Percentiles rank a stretch among this genome's conserved stretches.
Evolutionary conservation across 2,797 vertebrate species (phyloP).

Genomic region (Chromobotia macracanthus): DNA sequence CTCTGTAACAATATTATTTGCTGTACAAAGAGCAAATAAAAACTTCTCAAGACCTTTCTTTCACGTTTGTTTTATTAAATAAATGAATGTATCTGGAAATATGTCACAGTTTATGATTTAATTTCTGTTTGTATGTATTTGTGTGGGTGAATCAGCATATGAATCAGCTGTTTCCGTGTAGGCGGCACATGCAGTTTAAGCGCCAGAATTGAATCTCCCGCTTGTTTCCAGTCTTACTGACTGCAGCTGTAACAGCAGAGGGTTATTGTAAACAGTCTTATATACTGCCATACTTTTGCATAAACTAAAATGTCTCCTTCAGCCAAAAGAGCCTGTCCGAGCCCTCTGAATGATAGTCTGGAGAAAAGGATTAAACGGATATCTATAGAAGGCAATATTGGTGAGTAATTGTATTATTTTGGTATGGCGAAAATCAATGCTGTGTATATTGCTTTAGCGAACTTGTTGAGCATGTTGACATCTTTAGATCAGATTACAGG

Average conservation of each 20-base stretch:
- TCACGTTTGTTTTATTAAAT: too few species aligned
- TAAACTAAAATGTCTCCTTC: slow-evolving; percentile 75
- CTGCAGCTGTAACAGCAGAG: not conserved
- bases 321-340: slow-evolving; percentile 78
- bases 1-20: slow-evolving; percentile 15
- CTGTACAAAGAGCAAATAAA: slow-evolving; percentile 37
- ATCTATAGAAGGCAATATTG: slow-evolving; percentile 91
- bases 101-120: not conserved
- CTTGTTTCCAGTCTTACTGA: not conserved
- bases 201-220: slow-evolving; percentile 44
- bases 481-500: not conserved
- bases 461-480: not conserved
- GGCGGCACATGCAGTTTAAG: not conserved
- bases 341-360: slow-evolving; percentile 57
- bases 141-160: too few species aligned
- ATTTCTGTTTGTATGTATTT: not conserved
- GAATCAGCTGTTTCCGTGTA: slow-evolving; percentile 5
- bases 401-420: slow-evolving; percentile 81
- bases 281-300: not conserved
- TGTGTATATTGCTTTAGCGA: not conserved
- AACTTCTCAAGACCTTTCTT: not conserved
- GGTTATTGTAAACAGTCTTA: not conserved
- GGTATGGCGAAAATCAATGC: too few species aligned
- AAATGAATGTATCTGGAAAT: too few species aligned
- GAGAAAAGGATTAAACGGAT: slow-evolving; percentile 79